These are phyloP conservation scores for Acrobeloides nanus DNA, from an alignment of 2,888 invertebrate genomes.

Conservation along the genomic window DNA sequence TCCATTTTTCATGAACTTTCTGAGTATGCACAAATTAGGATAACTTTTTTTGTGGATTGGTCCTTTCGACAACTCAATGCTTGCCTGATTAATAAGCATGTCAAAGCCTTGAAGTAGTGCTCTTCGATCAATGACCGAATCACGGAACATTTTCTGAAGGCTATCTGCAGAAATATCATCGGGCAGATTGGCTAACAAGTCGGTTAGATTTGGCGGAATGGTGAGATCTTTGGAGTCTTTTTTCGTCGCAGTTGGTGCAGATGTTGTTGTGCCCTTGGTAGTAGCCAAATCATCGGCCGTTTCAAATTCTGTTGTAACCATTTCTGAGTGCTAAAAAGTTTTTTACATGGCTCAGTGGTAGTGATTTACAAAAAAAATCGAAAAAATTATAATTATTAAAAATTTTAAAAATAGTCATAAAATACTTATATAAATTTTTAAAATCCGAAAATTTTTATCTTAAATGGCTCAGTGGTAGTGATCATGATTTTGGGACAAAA, in stretches of 20 bases:
- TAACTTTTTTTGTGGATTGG: too few relatives aligned
- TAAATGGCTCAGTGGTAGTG: too few relatives aligned
- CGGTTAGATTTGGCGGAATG: slow-evolving; percentile 49
- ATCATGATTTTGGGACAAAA: too few relatives aligned
- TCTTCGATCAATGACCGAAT: slow-evolving; percentile 46
- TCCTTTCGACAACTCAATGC: neutral
- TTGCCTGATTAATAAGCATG: slow-evolving; percentile 33
- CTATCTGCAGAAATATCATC: slow-evolving; percentile 43
- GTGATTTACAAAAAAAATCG: slow-evolving; percentile 9
- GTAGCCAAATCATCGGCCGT: slow-evolving; percentile 43
- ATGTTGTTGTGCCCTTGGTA: slow-evolving; percentile 4
- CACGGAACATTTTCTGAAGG: slow-evolving; percentile 50
- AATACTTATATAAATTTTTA: too few relatives aligned
- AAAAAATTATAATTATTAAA: too few relatives aligned
- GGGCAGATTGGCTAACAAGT: slow-evolving; percentile 46
- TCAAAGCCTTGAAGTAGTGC: slow-evolving; percentile 43
- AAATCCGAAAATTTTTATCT: too few relatives aligned
- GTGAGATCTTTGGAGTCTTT: slow-evolving; percentile 39
- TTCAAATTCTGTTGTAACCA: slow-evolving; percentile 43
- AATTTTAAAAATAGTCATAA: too few relatives aligned
- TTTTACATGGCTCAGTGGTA: neutral
- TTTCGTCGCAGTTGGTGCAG: slow-evolving; percentile 2
- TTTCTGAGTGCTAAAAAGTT: slow-evolving; percentile 27
- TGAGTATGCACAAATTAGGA: too few relatives aligned
- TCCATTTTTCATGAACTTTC: too few relatives aligned